Conservation (phyloP, 1,140 invertebrate genomes). For the Ceratosolen fusciceps region DNA sequence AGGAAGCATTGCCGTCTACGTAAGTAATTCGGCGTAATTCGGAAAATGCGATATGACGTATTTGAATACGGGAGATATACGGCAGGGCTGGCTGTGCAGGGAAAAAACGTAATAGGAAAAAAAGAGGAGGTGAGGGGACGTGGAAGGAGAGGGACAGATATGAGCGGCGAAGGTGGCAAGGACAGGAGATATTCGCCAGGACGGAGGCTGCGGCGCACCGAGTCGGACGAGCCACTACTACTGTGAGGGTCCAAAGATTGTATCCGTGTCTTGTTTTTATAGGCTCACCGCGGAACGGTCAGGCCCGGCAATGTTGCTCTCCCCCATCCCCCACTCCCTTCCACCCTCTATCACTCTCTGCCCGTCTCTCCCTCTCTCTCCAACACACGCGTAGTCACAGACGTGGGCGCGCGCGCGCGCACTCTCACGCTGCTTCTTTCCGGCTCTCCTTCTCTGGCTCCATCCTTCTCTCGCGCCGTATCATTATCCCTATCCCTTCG, state of each 20-base stretch:
- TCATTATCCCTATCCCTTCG: not conserved
- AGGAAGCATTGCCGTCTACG: constrained; percentile 34
- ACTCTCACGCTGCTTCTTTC: not conserved
- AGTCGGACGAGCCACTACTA: constrained; percentile 69
- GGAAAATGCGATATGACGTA: constrained; percentile 45
- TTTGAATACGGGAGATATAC: constrained; percentile 37
- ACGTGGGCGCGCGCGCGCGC: too few species aligned
- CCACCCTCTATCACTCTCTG: constrained; percentile 5
- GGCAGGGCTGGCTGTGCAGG: not conserved
- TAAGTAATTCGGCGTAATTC: constrained; percentile 43
- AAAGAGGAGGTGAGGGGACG: not conserved
- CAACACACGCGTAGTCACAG: not conserved
- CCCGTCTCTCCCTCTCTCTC: not conserved
- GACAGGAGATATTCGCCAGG: constrained; percentile 53
- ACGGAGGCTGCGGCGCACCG: constrained; percentile 62
- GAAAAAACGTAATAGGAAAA: not conserved
- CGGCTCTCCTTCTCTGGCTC: not conserved
- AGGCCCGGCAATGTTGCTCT: constrained; percentile 52
- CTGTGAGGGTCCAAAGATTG: constrained; percentile 69
- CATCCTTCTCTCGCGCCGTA: too few species aligned
- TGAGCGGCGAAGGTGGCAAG: constrained; percentile 50
- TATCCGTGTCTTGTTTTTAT: constrained; percentile 72
- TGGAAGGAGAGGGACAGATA: constrained; percentile 33
- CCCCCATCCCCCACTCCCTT: not conserved
- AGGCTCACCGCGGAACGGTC: constrained; percentile 65